Percentiles rank a stretch among this genome's conserved stretches.
Conservation (phyloP, 2,888 invertebrate species). For the Antheraea assamensis region DNA sequence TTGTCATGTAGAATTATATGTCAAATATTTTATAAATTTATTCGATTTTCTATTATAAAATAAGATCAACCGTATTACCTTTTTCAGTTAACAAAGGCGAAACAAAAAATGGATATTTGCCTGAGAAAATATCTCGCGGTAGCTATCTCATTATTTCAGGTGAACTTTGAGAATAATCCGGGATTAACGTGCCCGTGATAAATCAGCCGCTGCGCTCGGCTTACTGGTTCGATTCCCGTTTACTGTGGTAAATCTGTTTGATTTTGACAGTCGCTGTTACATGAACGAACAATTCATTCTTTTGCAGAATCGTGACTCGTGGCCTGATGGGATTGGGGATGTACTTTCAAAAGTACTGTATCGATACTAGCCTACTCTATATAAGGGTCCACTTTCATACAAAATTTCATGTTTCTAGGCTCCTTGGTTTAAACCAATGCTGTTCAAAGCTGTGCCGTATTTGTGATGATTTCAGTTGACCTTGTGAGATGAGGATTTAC, state of each 20-base stretch:
- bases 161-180: conserved; percentile 25
- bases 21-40: not conserved
- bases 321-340: too few relatives aligned
- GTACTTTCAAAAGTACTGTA: too few relatives aligned
- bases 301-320: not conserved
- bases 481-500: too few relatives aligned
- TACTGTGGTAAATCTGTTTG: not conserved
- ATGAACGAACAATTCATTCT: not conserved
- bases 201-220: conserved; percentile 20
- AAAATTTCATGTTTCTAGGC: too few relatives aligned
- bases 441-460: too few relatives aligned
- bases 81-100: conserved; percentile 3
- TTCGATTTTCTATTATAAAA: not conserved
- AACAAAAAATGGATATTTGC: conserved; percentile 1
- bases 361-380: too few relatives aligned
- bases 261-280: not conserved
- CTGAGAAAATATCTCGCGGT: conserved; percentile 4
- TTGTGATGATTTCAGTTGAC: too few relatives aligned
- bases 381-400: too few relatives aligned
- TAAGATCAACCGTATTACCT: not conserved
- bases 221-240: conserved; percentile 2
- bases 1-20: not conserved
- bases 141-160: conserved; percentile 27
- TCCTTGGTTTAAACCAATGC: too few relatives aligned
- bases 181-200: conserved; percentile 26